A percentile compares a stretch with the other conserved stretches of the same genome.
These are phyloP conservation scores for Lophotriccus pileatus DNA, from an alignment of 2,797 vertebrate genomes.

Conservation along the genomic window DNA sequence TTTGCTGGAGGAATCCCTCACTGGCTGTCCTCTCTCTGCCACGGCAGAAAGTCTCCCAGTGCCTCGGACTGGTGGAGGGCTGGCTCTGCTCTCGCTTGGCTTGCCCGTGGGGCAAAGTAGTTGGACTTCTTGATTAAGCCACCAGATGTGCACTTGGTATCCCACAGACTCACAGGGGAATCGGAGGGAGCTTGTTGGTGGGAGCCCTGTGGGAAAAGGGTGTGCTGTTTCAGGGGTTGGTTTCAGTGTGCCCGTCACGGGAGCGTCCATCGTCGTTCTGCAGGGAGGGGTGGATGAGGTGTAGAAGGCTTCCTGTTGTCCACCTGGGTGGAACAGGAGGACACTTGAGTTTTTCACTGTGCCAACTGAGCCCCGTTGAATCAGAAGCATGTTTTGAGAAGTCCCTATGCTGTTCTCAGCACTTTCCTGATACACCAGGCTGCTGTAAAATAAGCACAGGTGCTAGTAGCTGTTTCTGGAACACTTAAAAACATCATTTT, in stretches of 20 bases:
- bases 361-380: constrained; percentile 32
- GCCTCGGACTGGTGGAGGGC: neutral
- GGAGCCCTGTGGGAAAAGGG: neutral
- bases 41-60: constrained; percentile 13
- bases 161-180: neutral
- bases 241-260: neutral
- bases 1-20: constrained; percentile 18
- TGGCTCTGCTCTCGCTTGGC: neutral
- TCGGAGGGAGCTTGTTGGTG: neutral
- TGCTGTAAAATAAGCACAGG: constrained; percentile 54
- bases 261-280: neutral
- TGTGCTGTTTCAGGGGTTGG: neutral
- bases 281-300: neutral
- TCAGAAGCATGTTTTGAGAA: constrained; percentile 22
- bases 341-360: neutral
- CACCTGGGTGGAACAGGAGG: neutral
- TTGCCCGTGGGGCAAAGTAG: neutral
- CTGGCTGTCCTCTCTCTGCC: constrained; percentile 30
- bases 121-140: neutral
- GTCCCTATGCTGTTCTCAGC: constrained; percentile 34
- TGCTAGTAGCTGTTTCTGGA: constrained; percentile 60
- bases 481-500: constrained; percentile 16
- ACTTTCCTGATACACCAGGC: constrained; percentile 36
- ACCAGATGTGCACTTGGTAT: neutral
- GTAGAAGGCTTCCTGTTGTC: neutral